Evolutionary conservation across 2,888 invertebrate species (phyloP), one percentile per base, ranked within the genome.

Genomic region (Meganola albula): DNA sequence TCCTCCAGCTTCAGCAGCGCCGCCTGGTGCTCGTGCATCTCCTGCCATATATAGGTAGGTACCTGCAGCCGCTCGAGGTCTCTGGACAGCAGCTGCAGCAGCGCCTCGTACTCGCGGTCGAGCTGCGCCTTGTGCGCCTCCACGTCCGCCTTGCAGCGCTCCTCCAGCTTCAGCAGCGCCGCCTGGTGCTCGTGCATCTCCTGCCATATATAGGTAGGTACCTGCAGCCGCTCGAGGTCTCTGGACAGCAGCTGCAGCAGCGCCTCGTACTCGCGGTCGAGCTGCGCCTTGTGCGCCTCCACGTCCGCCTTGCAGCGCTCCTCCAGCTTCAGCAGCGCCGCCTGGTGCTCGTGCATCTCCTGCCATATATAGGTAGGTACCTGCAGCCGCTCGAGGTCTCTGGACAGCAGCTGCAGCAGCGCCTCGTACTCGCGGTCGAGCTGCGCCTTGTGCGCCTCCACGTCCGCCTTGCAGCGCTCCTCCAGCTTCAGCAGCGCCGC

Each of bases 341-440:
- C 89, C 74, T 96, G 94, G 76, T 96, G 94, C 55, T 91, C 92
- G 62, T 97, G 96, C 92, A 96, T 93, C 77, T 97, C 97, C 68
- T 92, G 89, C 70, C 9, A 90, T 29, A 18, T 12, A 27, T 14
- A 12, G 12, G 7, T 10, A 6, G 4, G 16, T 16, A 16, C 16
- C 16, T 16, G 16, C 16, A 16, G 16, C 4, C 16, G 16, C 16
- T 16, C 16, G 16, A 16, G 16, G 16, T 16, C 16, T 4, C 16
- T 4, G 4, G 16, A 16, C 16, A 16, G 16, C 16, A 5, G 16
- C 16, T 16, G 16, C 16, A 16, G 16, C 16, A 16, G 16, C 16
- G 16, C 16, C 16, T 16, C 16, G 16, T 16, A 16, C 16, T 16
- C 16, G 16, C 16, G 16, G 16, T 16, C 16, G 16, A 16, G 16